These are phyloP conservation scores for Agrotis exclamationis DNA, from an alignment of 2,888 invertebrate species.

Conservation along the genomic window DNA sequence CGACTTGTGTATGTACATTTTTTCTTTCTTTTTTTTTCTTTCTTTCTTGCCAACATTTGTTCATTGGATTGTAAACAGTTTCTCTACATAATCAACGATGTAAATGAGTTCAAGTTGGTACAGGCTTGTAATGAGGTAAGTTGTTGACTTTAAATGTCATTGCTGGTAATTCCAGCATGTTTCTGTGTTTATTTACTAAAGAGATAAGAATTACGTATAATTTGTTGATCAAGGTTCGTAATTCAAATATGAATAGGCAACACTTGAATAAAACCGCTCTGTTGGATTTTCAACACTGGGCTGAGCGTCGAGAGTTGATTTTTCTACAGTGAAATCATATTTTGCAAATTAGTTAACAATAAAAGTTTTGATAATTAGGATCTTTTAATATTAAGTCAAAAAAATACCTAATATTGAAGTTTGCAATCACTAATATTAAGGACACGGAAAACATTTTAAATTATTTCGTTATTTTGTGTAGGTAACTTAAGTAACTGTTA, in stretches of 20 bases:
- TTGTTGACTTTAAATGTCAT: constrained; percentile 66
- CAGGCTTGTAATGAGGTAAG: constrained; percentile 66
- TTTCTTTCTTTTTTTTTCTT: constrained; percentile 51
- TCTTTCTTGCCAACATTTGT: constrained; percentile 49
- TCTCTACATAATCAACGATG: constrained; percentile 77
- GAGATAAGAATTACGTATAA: constrained; percentile 35
- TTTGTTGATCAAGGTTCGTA: background rate
- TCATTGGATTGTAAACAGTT: constrained; percentile 68
- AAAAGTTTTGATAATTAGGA: too few species aligned
- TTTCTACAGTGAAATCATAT: too few species aligned
- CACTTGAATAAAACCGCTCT: too few species aligned
- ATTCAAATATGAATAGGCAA: too few species aligned
- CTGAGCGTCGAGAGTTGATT: too few species aligned
- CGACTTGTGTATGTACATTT: constrained; percentile 47
- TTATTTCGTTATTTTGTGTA: background rate
- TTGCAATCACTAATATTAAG: background rate
- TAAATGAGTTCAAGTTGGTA: constrained; percentile 69
- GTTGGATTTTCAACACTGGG: too few species aligned
- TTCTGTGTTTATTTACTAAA: constrained; percentile 39
- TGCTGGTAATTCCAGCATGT: constrained; percentile 30
- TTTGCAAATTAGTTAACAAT: too few species aligned
- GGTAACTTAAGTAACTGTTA: too few species aligned
- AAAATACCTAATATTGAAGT: background rate
- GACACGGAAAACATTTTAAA: background rate
- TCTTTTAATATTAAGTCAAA: background rate